phyloP scores from a whole-genome alignment of 2,888 invertebrate species.

The Drosophila multiciliata region DNA sequence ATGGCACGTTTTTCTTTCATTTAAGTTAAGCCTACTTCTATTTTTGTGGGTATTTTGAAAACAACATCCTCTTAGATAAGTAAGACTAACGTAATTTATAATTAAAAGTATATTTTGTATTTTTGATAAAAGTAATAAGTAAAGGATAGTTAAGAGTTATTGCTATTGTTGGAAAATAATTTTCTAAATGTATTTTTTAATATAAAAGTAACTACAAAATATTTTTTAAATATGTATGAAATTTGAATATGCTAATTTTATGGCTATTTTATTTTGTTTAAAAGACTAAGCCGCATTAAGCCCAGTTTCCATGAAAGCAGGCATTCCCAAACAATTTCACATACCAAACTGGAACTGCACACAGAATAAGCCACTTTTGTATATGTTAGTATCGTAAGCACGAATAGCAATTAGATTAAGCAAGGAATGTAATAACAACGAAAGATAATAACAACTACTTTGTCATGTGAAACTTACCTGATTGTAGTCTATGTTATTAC shows the following conservation, averaged over 20 bases:
- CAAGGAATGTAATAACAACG: conserved; percentile 4
- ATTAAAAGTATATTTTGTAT: background rate
- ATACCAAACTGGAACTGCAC: background rate
- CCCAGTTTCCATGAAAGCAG: background rate
- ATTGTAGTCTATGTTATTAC: conserved; percentile 41
- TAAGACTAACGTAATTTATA: background rate
- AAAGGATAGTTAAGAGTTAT: background rate
- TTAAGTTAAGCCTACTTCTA: background rate
- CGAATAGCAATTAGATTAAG: conserved; percentile 21
- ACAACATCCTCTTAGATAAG: background rate
- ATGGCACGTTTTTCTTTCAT: background rate
- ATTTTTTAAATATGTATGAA: background rate
- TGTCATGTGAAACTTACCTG: conserved; percentile 65
- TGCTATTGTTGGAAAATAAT: too few species aligned
- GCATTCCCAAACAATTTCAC: background rate
- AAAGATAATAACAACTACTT: conserved; percentile 17
- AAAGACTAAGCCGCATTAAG: background rate
- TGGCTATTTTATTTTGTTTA: background rate
- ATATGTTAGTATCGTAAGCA: conserved; percentile 24
- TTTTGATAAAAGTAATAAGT: background rate
- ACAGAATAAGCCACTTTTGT: conserved; percentile 13
- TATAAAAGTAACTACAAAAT: background rate
- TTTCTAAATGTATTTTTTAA: background rate
- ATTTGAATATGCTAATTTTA: background rate
- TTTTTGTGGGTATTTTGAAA: background rate